Base-by-base conservation (phyloP, 2,888 invertebrate genomes). In the Bellardia bayeri region DNA sequence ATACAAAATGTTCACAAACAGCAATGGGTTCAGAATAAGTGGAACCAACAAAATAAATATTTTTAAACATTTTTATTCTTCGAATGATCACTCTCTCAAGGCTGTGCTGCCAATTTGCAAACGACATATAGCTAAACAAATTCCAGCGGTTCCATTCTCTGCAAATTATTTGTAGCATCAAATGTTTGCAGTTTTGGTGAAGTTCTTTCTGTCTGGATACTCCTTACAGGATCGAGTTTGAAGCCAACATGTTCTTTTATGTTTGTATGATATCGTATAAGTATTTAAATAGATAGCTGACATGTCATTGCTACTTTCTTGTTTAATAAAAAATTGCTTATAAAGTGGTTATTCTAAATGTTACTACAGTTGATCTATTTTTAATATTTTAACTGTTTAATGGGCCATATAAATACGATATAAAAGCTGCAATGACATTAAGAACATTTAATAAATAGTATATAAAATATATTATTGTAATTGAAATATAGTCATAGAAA, bases 311-410 rank as follows among this genome's bases (percentile, higher is more conserved):
- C 2, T 72, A 23, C 8, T 56, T 56, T 37, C 37, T 72, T 72
- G 16, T 72, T 54, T 56, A 40, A 40, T 56, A 56, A 49, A 54
- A 71, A 72, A 72, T 72, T 72, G 71, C 71, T 72, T 72, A 56
- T 56, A 71, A 71, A 71, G 33, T 71, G 54, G 16, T 71, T 71
- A 71, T 54, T n/a, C 68, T 69, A 54, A 54, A 37, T 56, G 30
- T 54, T 16, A 56, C 56, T 72, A 56, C 71, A 56, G 40, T 72
- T 56, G 30, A 54, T 51, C 51, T 54, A 71, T 71, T 54, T 71
- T 14, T n/a, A 54, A 71, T 71, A 71, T 56, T 72, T 56, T 72
- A 72, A 56, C 56, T 72, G 71, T 40, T 56, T 37, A 14, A 11
- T 16, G 54, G 54, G 56, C 40, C 71, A 40, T 42, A 40, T 23